phyloP scores from a whole-genome alignment of 2,888 invertebrate species.

The Xylota sylvarum region DNA sequence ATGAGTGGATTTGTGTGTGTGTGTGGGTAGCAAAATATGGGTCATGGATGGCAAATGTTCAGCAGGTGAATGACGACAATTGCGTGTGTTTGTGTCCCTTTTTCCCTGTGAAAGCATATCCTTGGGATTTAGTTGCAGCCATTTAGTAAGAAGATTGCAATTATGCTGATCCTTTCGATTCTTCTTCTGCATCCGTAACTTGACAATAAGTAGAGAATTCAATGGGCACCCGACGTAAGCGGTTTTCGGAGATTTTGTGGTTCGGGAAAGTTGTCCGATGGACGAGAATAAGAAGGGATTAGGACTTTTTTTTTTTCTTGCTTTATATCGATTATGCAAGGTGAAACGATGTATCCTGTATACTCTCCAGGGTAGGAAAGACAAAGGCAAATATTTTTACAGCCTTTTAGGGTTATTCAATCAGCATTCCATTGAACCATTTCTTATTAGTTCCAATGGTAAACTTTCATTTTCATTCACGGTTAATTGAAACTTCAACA shows the following conservation, averaged over 20 bases:
- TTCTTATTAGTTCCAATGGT: conserved; percentile 31
- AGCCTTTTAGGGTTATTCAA: background rate
- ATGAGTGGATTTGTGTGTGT: background rate
- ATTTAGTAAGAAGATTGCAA: conserved; percentile 72
- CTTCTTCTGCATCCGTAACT: conserved; percentile 44
- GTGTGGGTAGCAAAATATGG: conserved; percentile 45
- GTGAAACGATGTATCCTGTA: background rate
- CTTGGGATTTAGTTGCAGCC: conserved; percentile 65
- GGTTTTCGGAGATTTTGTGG: conserved; percentile 44
- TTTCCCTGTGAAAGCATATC: conserved; percentile 38
- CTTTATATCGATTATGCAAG: background rate
- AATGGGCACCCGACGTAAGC: conserved; percentile 37
- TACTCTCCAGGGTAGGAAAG: background rate
- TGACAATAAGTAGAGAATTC: conserved; percentile 41
- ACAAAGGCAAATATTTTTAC: background rate
- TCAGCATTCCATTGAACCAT: background rate
- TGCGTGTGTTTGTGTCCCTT: conserved; percentile 26
- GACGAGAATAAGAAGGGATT: conserved; percentile 32
- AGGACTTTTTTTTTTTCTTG: background rate
- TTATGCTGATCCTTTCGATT: conserved; percentile 69
- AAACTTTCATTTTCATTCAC: conserved; percentile 56
- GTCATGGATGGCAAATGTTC: conserved; percentile 54
- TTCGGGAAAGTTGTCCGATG: background rate
- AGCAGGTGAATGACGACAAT: conserved; percentile 64
- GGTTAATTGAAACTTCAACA: conserved; percentile 72